A percentile compares a stretch with the other conserved stretches of the same genome.
phyloP scores from a whole-genome alignment of 2,888 invertebrate species.

The Barypeithes pellucidus region DNA sequence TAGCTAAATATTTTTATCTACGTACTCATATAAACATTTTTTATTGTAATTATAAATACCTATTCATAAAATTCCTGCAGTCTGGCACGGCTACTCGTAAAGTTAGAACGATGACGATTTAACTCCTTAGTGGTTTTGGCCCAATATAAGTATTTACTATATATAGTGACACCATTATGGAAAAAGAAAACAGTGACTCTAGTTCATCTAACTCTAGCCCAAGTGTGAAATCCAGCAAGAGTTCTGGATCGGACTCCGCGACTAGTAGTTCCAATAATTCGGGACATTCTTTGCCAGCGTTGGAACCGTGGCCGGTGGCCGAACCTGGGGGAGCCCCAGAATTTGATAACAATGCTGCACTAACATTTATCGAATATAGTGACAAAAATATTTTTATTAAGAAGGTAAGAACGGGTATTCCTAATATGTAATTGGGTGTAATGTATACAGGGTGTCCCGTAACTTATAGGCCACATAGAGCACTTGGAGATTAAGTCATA shows the following conservation, averaged over 20 bases:
- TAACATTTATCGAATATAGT: background rate
- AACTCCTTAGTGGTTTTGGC: too few relatives aligned
- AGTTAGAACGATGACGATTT: too few relatives aligned
- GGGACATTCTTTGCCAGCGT: background rate
- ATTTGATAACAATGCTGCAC: background rate
- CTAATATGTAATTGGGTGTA: too few relatives aligned
- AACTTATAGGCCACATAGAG: too few relatives aligned
- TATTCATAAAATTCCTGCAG: too few relatives aligned
- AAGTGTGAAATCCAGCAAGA: background rate
- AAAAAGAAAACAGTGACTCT: background rate
- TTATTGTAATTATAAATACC: too few relatives aligned
- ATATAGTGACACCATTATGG: background rate
- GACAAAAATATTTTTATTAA: conserved; percentile 8
- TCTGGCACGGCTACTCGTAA: too few relatives aligned
- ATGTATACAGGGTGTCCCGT: too few relatives aligned
- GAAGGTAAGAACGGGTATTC: conserved; percentile 2
- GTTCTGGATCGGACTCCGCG: background rate
- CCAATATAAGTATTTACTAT: background rate
- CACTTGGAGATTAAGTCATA: too few relatives aligned
- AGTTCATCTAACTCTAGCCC: background rate
- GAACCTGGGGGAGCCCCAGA: background rate
- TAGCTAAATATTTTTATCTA: too few relatives aligned
- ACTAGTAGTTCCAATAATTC: background rate
- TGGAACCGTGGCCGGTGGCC: background rate
- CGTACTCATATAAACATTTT: too few relatives aligned